Conservation (phyloP, 2,888 invertebrate species). For the Limenitis camilla region DNA sequence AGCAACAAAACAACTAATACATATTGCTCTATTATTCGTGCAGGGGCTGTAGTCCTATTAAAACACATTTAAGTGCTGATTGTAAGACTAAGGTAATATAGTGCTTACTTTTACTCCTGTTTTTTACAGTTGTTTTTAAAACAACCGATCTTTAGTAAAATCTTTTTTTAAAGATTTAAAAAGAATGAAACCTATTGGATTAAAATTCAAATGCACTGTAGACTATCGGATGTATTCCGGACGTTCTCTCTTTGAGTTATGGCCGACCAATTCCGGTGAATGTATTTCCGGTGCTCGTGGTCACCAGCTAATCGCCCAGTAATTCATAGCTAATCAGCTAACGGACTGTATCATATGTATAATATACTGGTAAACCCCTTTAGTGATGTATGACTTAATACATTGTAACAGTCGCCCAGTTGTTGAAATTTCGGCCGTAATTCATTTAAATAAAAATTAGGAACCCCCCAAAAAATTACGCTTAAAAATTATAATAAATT, state of each 20-base stretch:
- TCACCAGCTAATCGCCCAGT: constrained; percentile 51
- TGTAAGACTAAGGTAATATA: too few relatives aligned
- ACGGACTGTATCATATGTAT: background rate
- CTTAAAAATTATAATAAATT: too few relatives aligned
- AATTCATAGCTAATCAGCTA: constrained; percentile 57
- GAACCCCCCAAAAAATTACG: too few relatives aligned
- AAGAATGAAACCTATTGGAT: constrained; percentile 1
- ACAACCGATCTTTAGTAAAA: background rate
- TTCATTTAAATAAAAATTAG: too few relatives aligned
- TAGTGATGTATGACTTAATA: background rate
- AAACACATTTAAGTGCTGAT: too few relatives aligned
- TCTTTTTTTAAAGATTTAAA: background rate
- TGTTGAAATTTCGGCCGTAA: too few relatives aligned
- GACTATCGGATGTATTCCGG: constrained; percentile 55
- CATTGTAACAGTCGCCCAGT: too few relatives aligned
- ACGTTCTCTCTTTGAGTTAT: constrained; percentile 62
- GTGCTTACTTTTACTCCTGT: too few relatives aligned
- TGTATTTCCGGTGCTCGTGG: constrained; percentile 55
- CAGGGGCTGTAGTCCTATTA: background rate
- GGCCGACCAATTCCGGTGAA: constrained; percentile 59
- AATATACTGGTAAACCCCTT: background rate
- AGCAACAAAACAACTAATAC: background rate
- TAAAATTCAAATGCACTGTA: constrained; percentile 28
- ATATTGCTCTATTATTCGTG: background rate
- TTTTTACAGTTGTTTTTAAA: too few relatives aligned